Conservation (phyloP, 2,113 vertebrate genomes). For the Bagarius yarrelli region DNA sequence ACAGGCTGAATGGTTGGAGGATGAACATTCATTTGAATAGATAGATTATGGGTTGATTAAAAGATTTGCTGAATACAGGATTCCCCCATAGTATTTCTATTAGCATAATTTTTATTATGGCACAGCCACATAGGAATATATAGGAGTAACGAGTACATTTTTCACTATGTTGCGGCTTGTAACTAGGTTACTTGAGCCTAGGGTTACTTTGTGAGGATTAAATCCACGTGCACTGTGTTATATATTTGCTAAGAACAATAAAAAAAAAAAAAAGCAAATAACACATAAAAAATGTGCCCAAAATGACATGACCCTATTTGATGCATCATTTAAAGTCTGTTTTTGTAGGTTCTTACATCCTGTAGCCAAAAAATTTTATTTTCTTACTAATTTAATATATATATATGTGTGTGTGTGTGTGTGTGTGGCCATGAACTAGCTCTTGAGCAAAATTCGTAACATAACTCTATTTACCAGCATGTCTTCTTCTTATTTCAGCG, state of each 20-base stretch:
- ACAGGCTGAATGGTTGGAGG: neutral
- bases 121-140: neutral
- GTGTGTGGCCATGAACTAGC: neutral
- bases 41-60: no score
- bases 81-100: neutral
- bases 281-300: neutral
- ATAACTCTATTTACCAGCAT: neutral
- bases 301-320: neutral
- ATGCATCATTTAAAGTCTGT: neutral
- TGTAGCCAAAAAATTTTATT: neutral
- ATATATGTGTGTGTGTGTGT: neutral
- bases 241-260: neutral
- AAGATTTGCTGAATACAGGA: neutral
- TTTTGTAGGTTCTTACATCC: neutral
- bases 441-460: neutral
- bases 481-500: neutral
- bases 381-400: neutral
- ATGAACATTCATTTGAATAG: no score
- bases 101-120: neutral
- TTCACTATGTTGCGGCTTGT: neutral
- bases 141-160: neutral
- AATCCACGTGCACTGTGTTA: neutral
- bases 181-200: neutral
- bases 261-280: neutral
- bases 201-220: neutral